Percentiles rank a stretch among this genome's conserved stretches.
phyloP scores from a whole-genome alignment of 2,797 vertebrate species.

The Chrysocyon brachyurus region DNA sequence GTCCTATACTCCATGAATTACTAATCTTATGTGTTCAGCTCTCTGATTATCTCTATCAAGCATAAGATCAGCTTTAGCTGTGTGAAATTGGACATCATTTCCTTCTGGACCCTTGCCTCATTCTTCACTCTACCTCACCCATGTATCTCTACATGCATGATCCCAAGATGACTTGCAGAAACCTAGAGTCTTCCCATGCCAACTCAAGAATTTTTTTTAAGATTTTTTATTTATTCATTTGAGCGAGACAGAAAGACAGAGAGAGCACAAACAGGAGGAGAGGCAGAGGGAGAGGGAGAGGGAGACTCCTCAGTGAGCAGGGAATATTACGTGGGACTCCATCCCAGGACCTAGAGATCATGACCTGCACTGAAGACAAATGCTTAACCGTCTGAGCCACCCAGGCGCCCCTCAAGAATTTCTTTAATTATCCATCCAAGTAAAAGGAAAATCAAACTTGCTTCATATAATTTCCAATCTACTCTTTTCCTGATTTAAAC shows the following conservation, averaged over 20 bases:
- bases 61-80: background rate
- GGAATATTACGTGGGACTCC: no score
- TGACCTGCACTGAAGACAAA: no score
- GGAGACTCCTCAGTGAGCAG: no score
- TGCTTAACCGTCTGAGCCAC: no score
- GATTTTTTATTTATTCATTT: no score
- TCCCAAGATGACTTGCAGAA: background rate
- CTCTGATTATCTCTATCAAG: background rate
- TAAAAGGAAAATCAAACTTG: background rate
- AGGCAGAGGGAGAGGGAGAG: no score
- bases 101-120: background rate
- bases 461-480: background rate
- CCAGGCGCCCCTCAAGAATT: no score
- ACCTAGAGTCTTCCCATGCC: background rate
- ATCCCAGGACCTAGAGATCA: no score
- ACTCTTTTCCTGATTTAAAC: background rate
- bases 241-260: no score
- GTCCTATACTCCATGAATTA: conserved; percentile 56
- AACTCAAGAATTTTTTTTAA: background rate
- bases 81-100: background rate
- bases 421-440: background rate
- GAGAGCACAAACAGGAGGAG: no score
- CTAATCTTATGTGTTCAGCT: background rate
- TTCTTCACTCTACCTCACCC: background rate
- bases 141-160: background rate